phyloP scores from a whole-genome alignment of 1,140 invertebrate genomes.

The Cryptotermes secundus region DNA sequence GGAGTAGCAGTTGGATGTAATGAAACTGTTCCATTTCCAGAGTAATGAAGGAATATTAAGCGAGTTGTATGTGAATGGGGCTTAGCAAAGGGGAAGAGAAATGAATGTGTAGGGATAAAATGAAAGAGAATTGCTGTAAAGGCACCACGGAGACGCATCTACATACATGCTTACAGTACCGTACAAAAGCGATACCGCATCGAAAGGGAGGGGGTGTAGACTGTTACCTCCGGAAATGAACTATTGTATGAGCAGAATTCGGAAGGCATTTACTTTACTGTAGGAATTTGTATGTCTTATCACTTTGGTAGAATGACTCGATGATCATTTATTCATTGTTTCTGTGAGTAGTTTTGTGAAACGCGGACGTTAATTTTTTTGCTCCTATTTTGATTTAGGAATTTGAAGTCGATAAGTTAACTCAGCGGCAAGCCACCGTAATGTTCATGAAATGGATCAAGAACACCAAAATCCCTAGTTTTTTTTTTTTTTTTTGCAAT shows the following conservation, averaged over 20 bases:
- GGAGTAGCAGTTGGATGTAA: background rate
- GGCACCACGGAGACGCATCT: background rate
- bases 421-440: no score
- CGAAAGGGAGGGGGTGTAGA: background rate
- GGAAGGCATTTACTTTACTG: no score
- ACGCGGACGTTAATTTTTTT: no score
- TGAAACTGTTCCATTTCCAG: background rate
- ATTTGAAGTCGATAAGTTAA: no score
- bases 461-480: no score
- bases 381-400: no score
- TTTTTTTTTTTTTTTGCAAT: no score
- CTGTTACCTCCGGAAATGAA: background rate
- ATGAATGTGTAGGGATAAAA: background rate
- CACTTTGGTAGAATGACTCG: no score
- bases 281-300: no score
- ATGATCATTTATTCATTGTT: no score
- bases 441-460: no score
- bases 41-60: background rate
- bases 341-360: no score
- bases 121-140: background rate
- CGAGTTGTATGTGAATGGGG: background rate
- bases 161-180: background rate
- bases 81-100: background rate
- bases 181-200: background rate
- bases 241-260: background rate